Evolutionary conservation across 2,113 vertebrate genomes (phyloP), one percentile per base, ranked within the genome.

Genomic region (Spheniscus mendiculus): DNA sequence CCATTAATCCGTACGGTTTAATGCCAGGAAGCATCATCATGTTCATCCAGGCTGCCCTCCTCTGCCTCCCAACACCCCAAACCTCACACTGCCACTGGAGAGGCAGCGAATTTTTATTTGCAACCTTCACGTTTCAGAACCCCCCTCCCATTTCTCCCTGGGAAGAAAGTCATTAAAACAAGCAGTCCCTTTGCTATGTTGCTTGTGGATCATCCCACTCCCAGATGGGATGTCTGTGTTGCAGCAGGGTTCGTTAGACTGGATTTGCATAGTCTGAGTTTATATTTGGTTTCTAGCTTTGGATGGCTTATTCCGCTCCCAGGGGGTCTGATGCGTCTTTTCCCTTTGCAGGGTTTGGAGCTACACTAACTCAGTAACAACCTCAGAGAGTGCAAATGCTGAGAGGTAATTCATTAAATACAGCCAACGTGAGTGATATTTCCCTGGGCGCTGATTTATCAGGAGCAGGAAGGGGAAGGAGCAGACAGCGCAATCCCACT

Each of bases 231-330:
- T 91, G 96, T 93, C 94, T 93, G 93, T 21, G 83, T 44, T 94
- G 61, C 81, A 93, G 87, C 77, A 91, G 91, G 29, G 87, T 94
- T 97, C 12, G 38, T 96, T 89, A 93, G 93, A 94, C 93, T 94
- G 83, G 91, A 96, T 96, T 96, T 95, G 93, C 97, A 93, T 96
- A 97, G 95, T 96, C 97, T 95, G 91, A 49, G 80, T 93, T 97
- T 92, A 91, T 95, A 97, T 97, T 96, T 92, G 92, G 89, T 92
- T 95, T 84, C 89, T 73, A 73, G 78, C 82, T 89, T 90, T 87
- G 86, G 61, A 96, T 59, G 66, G 96, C 62, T 95, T 92, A 78
- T 77, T 94, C 56, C 63, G 22, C 45, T 91, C 90, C 92, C 52
- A 2, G 22, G 38, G 73, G 89, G 12, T 56, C 66, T 3, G 2